Evolutionary conservation across 2,888 invertebrate species (phyloP).

Genomic region (Ischnus inquisitorius): DNA sequence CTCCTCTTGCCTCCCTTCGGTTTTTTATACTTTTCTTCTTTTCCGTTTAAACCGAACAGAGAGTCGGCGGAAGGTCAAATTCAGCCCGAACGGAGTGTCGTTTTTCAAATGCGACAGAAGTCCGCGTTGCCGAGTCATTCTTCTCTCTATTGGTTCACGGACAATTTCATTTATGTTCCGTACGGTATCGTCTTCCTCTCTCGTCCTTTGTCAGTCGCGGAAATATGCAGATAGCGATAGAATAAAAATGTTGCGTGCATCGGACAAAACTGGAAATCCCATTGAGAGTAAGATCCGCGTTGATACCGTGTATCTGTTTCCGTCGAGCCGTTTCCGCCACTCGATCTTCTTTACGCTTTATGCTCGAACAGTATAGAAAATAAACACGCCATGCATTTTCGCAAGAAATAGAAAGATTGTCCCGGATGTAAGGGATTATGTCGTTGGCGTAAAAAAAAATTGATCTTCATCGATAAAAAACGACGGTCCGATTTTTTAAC

Average conservation of each 20-base stretch:
- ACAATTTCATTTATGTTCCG: constrained; percentile 37
- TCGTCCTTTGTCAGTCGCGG: background rate
- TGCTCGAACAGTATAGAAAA: background rate
- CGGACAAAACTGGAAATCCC: background rate
- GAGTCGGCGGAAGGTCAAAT: background rate
- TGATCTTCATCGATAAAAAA: background rate
- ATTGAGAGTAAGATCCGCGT: background rate
- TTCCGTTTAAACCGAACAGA: background rate
- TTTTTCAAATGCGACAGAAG: constrained; percentile 12
- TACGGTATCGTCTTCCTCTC: background rate
- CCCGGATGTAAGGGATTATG: background rate
- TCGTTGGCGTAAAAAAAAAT: background rate
- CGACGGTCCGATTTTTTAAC: background rate
- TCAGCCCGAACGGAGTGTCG: background rate
- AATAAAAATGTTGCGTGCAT: background rate
- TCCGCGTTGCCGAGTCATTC: constrained; percentile 28
- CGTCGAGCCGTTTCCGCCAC: background rate
- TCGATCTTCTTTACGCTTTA: background rate
- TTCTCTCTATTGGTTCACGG: constrained; percentile 27
- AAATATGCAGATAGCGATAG: constrained; percentile 7
- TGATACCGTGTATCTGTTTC: background rate
- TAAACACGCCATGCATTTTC: background rate
- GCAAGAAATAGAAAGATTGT: background rate
- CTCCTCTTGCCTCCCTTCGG: background rate
- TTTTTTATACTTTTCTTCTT: background rate